A percentile compares a stretch with the other conserved stretches of the same genome.
These are phyloP conservation scores for Troilus luridus DNA, from an alignment of 2,888 invertebrate genomes.

Conservation along the genomic window DNA sequence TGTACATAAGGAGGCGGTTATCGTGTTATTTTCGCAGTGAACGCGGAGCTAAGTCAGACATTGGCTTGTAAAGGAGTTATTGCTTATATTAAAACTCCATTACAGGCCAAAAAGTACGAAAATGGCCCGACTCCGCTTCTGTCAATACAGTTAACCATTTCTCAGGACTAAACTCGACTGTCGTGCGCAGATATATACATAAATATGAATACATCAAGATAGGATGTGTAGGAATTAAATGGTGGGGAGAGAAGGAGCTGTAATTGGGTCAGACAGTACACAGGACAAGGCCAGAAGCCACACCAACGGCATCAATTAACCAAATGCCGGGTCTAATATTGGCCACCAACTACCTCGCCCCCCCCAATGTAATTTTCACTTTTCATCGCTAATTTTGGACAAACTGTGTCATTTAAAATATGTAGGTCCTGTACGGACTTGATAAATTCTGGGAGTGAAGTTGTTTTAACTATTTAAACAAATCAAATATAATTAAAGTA, in stretches of 20 bases:
- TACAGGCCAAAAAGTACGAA: too few relatives aligned
- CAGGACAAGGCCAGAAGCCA: not conserved
- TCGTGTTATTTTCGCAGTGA: too few relatives aligned
- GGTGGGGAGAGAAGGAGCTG: not conserved
- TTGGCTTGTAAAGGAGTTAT: too few relatives aligned
- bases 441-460: not conserved
- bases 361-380: not conserved
- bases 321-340: not conserved
- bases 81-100: too few relatives aligned
- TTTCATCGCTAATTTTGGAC: not conserved
- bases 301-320: not conserved
- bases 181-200: not conserved
- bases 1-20: too few relatives aligned
- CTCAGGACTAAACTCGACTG: too few relatives aligned
- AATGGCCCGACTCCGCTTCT: too few relatives aligned
- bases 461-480: not conserved
- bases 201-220: not conserved
- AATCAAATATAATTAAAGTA: not conserved
- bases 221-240: not conserved
- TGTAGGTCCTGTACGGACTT: not conserved
- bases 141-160: too few relatives aligned
- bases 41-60: too few relatives aligned
- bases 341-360: not conserved
- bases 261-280: constrained; percentile 6
- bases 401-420: not conserved